phyloP scores from a whole-genome alignment of 1,140 invertebrate genomes.

The Aphaenogaster floridana region DNA sequence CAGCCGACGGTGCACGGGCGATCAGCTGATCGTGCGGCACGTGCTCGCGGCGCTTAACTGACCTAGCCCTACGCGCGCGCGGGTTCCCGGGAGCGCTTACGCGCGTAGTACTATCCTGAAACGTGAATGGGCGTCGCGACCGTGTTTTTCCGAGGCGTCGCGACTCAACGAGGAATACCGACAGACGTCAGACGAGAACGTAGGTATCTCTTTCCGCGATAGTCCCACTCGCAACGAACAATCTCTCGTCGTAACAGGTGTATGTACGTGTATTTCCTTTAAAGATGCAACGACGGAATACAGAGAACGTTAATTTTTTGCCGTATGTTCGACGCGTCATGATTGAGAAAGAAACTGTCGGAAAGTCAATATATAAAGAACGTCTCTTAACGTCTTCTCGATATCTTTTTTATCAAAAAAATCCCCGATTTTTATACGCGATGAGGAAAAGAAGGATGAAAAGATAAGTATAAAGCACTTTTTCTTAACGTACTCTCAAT shows the following conservation, averaged over 20 bases:
- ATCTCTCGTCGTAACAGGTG: not conserved
- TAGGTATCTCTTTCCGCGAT: not conserved
- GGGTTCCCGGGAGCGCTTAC: conserved; percentile 9
- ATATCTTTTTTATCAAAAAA: not conserved
- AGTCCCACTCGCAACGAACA: not conserved
- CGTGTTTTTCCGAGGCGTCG: conserved; percentile 1
- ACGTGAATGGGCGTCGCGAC: not conserved
- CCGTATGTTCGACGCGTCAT: not conserved
- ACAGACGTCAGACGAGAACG: not conserved
- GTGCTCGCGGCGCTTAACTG: not conserved
- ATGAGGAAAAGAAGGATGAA: not conserved
- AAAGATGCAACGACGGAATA: not conserved
- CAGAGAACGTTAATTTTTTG: not conserved
- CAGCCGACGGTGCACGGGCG: not conserved
- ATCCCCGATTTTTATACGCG: not conserved
- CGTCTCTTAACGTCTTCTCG: not conserved
- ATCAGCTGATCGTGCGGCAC: conserved; percentile 42
- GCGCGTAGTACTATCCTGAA: conserved; percentile 3
- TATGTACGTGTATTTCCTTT: not conserved
- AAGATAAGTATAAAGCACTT: not conserved
- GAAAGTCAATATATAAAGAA: not conserved
- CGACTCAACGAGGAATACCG: not conserved
- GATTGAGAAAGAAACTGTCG: not conserved
- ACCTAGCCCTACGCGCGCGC: conserved; percentile 17
- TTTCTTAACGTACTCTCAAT: not conserved